Conservation (phyloP, 2,113 vertebrate species). For the Paralichthys olivaceus region DNA sequence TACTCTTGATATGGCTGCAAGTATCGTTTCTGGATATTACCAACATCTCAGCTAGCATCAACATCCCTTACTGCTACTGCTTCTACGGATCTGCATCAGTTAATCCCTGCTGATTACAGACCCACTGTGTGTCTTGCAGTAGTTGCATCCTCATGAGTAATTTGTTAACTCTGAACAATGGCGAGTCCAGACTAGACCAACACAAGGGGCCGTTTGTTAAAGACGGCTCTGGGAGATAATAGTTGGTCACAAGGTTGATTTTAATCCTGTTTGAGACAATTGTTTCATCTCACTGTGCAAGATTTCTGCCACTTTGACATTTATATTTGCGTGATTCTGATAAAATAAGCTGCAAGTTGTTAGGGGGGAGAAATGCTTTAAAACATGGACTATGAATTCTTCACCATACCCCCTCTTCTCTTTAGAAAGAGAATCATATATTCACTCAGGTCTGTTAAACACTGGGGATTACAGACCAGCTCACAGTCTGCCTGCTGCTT, state of each 20-base stretch:
- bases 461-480: neutral
- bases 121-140: neutral
- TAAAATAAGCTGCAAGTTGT: too few relatives aligned
- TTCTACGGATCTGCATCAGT: too few relatives aligned
- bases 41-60: too few relatives aligned
- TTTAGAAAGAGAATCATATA: neutral
- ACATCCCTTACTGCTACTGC: too few relatives aligned
- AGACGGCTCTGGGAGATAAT: conserved; percentile 16
- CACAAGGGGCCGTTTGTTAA: conserved; percentile 30
- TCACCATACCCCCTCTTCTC: too few relatives aligned
- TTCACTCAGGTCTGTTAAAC: neutral
- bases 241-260: conserved; percentile 27
- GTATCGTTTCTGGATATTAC: too few relatives aligned
- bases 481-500: neutral
- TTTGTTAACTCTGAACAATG: conserved; percentile 14
- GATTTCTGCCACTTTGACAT: neutral
- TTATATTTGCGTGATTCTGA: neutral
- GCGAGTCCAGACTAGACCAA: neutral
- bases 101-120: neutral
- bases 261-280: conserved; percentile 24
- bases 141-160: neutral
- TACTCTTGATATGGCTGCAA: too few relatives aligned
- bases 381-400: neutral
- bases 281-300: neutral
- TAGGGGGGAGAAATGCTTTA: neutral